Percentiles rank a stretch among this genome's conserved stretches.
phyloP scores from a whole-genome alignment of 2,888 invertebrate genomes.

The Ornithoptera alexandrae region DNA sequence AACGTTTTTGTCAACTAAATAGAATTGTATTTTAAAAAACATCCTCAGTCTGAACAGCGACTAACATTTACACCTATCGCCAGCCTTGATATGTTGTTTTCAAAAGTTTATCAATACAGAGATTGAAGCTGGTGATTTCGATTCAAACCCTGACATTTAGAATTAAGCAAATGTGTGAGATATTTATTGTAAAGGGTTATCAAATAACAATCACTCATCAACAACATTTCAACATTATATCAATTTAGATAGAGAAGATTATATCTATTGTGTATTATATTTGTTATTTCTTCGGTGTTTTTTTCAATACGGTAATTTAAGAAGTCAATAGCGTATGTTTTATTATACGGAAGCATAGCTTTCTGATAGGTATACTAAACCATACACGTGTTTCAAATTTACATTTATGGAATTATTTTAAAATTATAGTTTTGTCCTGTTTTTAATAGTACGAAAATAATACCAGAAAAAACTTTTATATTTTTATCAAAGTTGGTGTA shows the following conservation, averaged over 20 bases:
- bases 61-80: conserved; percentile 7
- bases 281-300: background rate
- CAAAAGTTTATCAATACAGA: conserved; percentile 18
- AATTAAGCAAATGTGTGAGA: conserved; percentile 11
- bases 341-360: no score
- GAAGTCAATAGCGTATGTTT: background rate
- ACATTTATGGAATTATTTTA: no score
- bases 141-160: conserved; percentile 14
- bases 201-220: conserved; percentile 11
- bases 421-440: no score
- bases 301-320: background rate
- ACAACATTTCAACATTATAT: conserved; percentile 4
- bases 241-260: background rate
- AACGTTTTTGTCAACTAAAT: background rate
- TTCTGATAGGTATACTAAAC: no score
- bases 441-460: no score
- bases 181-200: conserved; percentile 10
- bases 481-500: no score
- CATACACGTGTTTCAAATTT: no score
- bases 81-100: conserved; percentile 14
- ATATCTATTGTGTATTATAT: background rate
- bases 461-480: no score
- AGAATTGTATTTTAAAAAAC: background rate
- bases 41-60: conserved; percentile 12
- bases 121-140: conserved; percentile 22